Base-by-base conservation (phyloP, 2,113 vertebrate species). In the Colaptes auratus region DNA sequence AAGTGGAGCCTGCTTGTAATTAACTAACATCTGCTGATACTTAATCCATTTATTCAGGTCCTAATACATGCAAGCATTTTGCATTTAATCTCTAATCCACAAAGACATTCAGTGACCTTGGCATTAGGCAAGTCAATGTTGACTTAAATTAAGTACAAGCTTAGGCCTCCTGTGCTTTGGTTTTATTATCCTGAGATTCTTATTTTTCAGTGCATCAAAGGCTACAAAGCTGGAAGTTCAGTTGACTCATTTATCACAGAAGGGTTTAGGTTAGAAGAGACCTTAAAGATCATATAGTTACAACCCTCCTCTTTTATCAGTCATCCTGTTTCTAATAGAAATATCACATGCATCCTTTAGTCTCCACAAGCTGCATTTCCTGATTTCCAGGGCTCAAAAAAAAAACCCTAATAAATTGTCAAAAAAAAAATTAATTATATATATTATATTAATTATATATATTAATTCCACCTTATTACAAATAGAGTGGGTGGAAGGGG, bases 41-140 rank as follows among this genome's bases (percentile, higher is more conserved):
- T 91, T 95, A 96, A 95, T 90, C 79, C 59, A 93, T 82, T 97
- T 96, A 96, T 77, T 92, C 80, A 83, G 71, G 27, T 89, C 67
- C 60, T 64, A 83, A 82, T 91, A 92, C 88, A 86, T 83, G 93
- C 64, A 94, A 86, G 89, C 5, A 71, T 92, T 88, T 78, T 78
- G 55, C 61, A 53, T 42, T 88, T 91, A 88, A 97, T 95, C 65
- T 86, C 66, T 91, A 87, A 89, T 61, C 75, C 79, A 31, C 77
- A 82, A 93, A 56, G 60, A 70, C 10, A 4, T 74, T 86, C 82
- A 63, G 52, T 89, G 90, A 88, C 79, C 82, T 85, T 61, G 42
- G 64, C 67, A 36, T 71, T 36, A 76, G 35, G 12, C 59, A 73
- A 90, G 56, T 77, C 72, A 74, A 4, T 11, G 33, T 25, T 80